Percentiles rank a stretch among this genome's conserved stretches.
These are phyloP conservation scores for Bimastos eiseni DNA, from an alignment of 2,888 invertebrate species.

Conservation along the genomic window DNA sequence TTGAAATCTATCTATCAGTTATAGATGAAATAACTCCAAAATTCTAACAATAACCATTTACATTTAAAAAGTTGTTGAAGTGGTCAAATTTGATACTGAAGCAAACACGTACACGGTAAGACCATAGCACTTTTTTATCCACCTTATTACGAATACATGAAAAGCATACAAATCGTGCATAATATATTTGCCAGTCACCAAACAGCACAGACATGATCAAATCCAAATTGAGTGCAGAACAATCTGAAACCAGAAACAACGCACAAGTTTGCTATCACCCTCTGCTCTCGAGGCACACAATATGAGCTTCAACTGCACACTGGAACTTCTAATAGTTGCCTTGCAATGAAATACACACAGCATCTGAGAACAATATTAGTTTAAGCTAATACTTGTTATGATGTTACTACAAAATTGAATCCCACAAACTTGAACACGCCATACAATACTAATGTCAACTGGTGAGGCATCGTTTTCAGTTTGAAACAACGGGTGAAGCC, in stretches of 20 bases:
- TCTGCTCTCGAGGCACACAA: not conserved
- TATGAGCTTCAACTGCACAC: not conserved
- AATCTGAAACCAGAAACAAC: not conserved
- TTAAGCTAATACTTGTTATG: not conserved
- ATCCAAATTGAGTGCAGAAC: slow-evolving; percentile 4
- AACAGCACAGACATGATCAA: not conserved
- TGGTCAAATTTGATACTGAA: not conserved
- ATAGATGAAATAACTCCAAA: not conserved
- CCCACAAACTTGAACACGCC: not conserved
- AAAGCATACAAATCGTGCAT: not conserved
- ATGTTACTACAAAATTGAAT: not conserved
- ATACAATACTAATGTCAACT: slow-evolving; percentile 2
- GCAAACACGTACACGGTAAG: not conserved
- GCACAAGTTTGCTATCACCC: not conserved
- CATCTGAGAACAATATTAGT: not conserved
- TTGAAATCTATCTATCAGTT: not conserved
- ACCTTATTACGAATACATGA: not conserved
- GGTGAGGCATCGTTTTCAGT: too few species aligned
- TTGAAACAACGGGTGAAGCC: not conserved
- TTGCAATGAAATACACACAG: not conserved
- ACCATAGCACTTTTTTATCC: not conserved
- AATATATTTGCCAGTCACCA: not conserved
- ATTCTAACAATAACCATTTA: not conserved
- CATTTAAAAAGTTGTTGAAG: not conserved
- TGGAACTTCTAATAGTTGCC: not conserved